A percentile compares a stretch with the other conserved stretches of the same genome.
Conservation (phyloP, 1,140 invertebrate genomes). For the Oncopeltus fasciatus region DNA sequence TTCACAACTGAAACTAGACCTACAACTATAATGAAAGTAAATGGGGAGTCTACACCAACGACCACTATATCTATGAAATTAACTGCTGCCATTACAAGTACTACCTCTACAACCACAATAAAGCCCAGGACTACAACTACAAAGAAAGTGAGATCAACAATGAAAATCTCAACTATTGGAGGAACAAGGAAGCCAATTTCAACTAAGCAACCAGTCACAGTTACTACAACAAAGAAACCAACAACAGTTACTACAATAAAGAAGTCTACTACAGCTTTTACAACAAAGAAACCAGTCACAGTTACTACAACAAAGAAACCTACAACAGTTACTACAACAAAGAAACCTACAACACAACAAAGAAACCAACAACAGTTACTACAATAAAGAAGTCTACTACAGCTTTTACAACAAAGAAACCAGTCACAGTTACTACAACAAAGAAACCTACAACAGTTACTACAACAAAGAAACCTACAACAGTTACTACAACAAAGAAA, state of each 20-base stretch:
- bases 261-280: neutral
- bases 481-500: conserved; percentile 9
- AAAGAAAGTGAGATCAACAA: neutral
- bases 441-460: neutral
- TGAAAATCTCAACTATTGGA: neutral
- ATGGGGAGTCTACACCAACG: no score
- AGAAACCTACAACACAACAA: conserved; percentile 6
- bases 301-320: conserved; percentile 9
- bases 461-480: neutral
- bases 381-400: conserved; percentile 4
- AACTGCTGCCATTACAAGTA: conserved; percentile 4
- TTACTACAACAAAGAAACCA: conserved; percentile 2
- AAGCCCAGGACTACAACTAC: conserved; percentile 3
- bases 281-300: neutral
- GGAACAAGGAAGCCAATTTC: neutral
- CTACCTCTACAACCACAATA: conserved; percentile 9
- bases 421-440: neutral
- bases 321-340: conserved; percentile 10
- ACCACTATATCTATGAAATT: no score
- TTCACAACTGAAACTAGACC: no score
- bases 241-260: conserved; percentile 2
- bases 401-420: conserved; percentile 2
- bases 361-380: conserved; percentile 1
- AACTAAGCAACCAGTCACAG: neutral
- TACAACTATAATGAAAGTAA: no score